phyloP scores from a whole-genome alignment of 1,140 invertebrate genomes.

The Bombus sibiricus region DNA sequence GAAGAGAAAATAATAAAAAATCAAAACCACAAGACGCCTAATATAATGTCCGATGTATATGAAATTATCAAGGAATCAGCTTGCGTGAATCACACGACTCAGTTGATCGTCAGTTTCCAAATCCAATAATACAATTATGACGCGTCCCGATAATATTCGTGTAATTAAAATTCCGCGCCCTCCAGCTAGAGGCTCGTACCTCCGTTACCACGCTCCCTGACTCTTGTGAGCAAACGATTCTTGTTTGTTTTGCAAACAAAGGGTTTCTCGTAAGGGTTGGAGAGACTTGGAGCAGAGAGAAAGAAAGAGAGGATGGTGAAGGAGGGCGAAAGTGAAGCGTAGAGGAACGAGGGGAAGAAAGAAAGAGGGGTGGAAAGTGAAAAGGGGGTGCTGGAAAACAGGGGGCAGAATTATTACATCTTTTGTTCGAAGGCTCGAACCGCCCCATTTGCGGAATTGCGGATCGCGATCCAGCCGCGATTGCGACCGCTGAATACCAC shows the following conservation, averaged over 20 bases:
- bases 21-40: not conserved
- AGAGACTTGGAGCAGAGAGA: conserved; percentile 52
- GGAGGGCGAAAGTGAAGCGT: conserved; percentile 20
- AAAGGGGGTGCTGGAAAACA: conserved; percentile 68
- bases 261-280: conserved; percentile 72
- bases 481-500: conserved; percentile 73
- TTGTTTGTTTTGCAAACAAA: conserved; percentile 82
- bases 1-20: not conserved
- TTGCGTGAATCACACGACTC: not conserved
- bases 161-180: conserved; percentile 80
- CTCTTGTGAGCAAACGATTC: conserved; percentile 78
- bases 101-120: conserved; percentile 46
- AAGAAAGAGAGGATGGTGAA: conserved; percentile 22
- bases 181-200: conserved; percentile 45
- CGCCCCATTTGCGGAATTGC: conserved; percentile 81
- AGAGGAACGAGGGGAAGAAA: conserved; percentile 60
- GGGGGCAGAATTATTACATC: conserved; percentile 81
- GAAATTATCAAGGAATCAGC: not conserved
- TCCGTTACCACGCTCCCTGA: conserved; percentile 57
- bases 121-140: conserved; percentile 73
- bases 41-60: not conserved
- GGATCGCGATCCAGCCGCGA: conserved; percentile 80
- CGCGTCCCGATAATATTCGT: conserved; percentile 77
- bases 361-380: conserved; percentile 63
- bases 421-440: conserved; percentile 80